These are phyloP conservation scores for Drosophila pallidifrons DNA, from an alignment of 1,140 invertebrate genomes.

Conservation along the genomic window DNA sequence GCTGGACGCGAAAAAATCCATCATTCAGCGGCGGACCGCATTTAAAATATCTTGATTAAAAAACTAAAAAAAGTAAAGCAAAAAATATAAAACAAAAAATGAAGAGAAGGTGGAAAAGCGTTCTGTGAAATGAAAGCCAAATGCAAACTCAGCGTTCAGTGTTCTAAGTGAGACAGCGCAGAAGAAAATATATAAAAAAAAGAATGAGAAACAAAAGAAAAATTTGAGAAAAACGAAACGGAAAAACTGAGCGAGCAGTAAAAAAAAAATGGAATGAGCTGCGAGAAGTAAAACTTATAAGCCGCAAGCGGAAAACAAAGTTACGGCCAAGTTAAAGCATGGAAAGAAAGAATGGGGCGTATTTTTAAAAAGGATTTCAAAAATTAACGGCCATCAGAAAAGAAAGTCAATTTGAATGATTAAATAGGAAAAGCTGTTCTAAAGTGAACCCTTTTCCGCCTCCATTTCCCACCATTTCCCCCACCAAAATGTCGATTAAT, in stretches of 20 bases:
- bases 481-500: constrained; percentile 62
- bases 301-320: constrained; percentile 74
- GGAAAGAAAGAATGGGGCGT: constrained; percentile 3
- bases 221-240: constrained; percentile 52
- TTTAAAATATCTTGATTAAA: constrained; percentile 82
- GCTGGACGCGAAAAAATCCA: constrained; percentile 57
- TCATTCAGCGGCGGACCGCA: constrained; percentile 77
- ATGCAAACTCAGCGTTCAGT: constrained; percentile 71
- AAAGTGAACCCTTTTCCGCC: constrained; percentile 41
- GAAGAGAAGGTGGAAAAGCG: constrained; percentile 41
- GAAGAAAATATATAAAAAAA: constrained; percentile 11
- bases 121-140: constrained; percentile 70
- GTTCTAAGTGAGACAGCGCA: constrained; percentile 65
- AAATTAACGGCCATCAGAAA: constrained; percentile 75
- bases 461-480: background rate
- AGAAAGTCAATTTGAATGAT: constrained; percentile 80
- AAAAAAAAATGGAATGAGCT: constrained; percentile 35
- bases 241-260: constrained; percentile 24
- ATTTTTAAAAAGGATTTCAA: constrained; percentile 74
- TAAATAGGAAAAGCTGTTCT: constrained; percentile 74
- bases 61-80: constrained; percentile 61
- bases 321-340: constrained; percentile 39
- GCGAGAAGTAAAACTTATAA: constrained; percentile 68
- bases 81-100: background rate
- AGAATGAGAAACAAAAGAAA: constrained; percentile 22